Evolutionary conservation across 1,140 invertebrate species (phyloP).

Genomic region (Drosophila lacteicornis): DNA sequence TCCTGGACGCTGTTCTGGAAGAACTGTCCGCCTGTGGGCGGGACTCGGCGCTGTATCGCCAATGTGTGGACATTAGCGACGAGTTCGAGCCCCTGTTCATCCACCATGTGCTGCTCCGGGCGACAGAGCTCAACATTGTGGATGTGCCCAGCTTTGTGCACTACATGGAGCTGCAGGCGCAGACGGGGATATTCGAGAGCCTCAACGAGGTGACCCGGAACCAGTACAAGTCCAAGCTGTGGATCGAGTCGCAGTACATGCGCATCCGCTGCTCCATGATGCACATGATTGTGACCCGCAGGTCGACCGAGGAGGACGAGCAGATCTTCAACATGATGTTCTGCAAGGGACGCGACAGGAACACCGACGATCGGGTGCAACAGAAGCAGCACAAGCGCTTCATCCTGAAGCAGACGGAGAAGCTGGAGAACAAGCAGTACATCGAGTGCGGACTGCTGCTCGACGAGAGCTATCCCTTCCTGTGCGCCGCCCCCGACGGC

Average conservation of each 20-base stretch:
- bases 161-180: constrained; percentile 74
- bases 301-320: constrained; percentile 68
- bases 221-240: constrained; percentile 74
- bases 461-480: constrained; percentile 72
- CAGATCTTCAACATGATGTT: constrained; percentile 73
- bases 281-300: constrained; percentile 68
- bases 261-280: constrained; percentile 81
- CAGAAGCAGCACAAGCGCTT: constrained; percentile 84
- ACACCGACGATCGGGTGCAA: constrained; percentile 63
- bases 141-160: constrained; percentile 59
- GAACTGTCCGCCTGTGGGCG: constrained; percentile 66
- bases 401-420: constrained; percentile 82
- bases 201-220: constrained; percentile 62
- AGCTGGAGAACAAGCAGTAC: constrained; percentile 81
- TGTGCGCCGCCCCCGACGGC: constrained; percentile 85
- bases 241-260: constrained; percentile 80
- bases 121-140: constrained; percentile 57
- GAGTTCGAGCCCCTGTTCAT: constrained; percentile 77
- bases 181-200: constrained; percentile 64
- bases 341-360: constrained; percentile 75
- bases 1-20: constrained; percentile 69
- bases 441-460: constrained; percentile 77
- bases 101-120: constrained; percentile 69
- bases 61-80: constrained; percentile 67
- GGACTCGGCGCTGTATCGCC: constrained; percentile 70